A percentile compares a stretch with the other conserved stretches of the same genome.
Evolutionary conservation across 2,888 invertebrate species (phyloP).

Genomic region (Torymus aiolomorphi): DNA sequence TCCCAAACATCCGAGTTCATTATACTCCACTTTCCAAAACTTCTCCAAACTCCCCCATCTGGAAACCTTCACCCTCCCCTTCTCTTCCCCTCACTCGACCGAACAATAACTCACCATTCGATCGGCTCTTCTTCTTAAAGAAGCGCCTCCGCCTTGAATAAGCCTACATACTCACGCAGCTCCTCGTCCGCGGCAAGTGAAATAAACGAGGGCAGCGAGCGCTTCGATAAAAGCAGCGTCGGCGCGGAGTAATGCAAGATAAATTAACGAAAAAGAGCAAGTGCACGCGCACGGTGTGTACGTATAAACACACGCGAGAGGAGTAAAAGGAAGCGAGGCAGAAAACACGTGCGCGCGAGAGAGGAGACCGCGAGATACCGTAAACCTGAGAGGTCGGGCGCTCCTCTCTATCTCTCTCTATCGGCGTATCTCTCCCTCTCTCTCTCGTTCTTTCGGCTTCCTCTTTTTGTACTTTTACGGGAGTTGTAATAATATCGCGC

Average conservation of each 20-base stretch:
- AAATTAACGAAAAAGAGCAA: background rate
- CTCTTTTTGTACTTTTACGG: background rate
- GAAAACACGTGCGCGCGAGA: background rate
- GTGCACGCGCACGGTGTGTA: background rate
- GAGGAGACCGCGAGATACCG: slow-evolving; percentile 42
- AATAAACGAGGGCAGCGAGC: slow-evolving; percentile 19
- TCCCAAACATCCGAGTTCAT: too few relatives aligned
- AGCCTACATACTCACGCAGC: too few relatives aligned
- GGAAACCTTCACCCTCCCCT: too few relatives aligned
- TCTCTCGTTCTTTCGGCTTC: slow-evolving; percentile 21
- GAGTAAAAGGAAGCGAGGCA: background rate
- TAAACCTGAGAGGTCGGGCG: slow-evolving; percentile 42
- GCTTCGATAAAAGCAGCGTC: background rate
- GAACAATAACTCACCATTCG: too few relatives aligned
- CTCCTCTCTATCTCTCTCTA: background rate
- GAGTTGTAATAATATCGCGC: background rate
- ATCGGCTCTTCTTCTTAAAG: too few relatives aligned
- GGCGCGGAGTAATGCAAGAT: background rate
- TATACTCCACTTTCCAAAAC: too few relatives aligned
- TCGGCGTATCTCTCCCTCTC: slow-evolving; percentile 13
- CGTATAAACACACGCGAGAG: background rate
- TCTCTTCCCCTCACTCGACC: too few relatives aligned
- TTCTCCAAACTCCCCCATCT: too few relatives aligned
- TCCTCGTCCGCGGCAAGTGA: background rate
- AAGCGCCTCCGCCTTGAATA: too few relatives aligned